Percentiles rank a stretch among this genome's conserved stretches.
Evolutionary conservation across 2,797 vertebrate species (phyloP).

Genomic region (Melanotaenia pygmaea): DNA sequence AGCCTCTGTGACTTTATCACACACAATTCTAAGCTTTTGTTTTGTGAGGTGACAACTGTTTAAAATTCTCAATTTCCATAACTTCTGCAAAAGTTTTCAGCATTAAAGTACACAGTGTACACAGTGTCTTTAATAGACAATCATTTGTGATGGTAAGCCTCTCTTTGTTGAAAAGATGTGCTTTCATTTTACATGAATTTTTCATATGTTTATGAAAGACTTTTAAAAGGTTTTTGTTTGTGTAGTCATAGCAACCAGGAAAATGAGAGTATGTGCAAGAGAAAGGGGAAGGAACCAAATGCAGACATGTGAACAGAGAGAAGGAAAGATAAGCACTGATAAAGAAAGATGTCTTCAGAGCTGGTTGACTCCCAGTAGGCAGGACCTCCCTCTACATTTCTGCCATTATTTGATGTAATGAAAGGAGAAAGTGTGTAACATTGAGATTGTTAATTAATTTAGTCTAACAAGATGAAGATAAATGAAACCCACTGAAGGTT

Average conservation of each 20-base stretch:
- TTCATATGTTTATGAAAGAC: constrained; percentile 60
- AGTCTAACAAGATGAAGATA: constrained; percentile 99
- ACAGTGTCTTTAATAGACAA: constrained; percentile 28
- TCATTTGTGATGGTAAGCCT: constrained; percentile 20
- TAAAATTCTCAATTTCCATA: constrained; percentile 33
- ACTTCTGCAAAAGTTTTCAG: constrained; percentile 33
- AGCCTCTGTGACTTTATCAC: constrained; percentile 33
- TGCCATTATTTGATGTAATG: constrained; percentile 99
- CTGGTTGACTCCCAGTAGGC: constrained; percentile 80
- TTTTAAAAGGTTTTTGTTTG: constrained; percentile 65
- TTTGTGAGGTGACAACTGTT: constrained; percentile 44
- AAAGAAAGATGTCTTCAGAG: constrained; percentile 72
- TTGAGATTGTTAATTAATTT: constrained; percentile 99
- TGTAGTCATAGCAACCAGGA: constrained; percentile 58
- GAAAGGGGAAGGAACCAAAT: constrained; percentile 57
- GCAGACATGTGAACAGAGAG: constrained; percentile 39
- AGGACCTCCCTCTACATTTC: constrained; percentile 85
- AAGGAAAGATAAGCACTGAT: constrained; percentile 37
- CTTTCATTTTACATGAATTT: constrained; percentile 68
- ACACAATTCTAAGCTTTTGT: constrained; percentile 42
- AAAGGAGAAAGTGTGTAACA: constrained; percentile 98
- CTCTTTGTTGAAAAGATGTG: constrained; percentile 41
- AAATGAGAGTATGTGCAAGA: constrained; percentile 50
- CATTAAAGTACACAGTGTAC: constrained; percentile 17
- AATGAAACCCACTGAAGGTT: constrained; percentile 94